These are phyloP conservation scores for Fukomys damarensis DNA, from an alignment of 2,113 vertebrate species.

Conservation along the genomic window DNA sequence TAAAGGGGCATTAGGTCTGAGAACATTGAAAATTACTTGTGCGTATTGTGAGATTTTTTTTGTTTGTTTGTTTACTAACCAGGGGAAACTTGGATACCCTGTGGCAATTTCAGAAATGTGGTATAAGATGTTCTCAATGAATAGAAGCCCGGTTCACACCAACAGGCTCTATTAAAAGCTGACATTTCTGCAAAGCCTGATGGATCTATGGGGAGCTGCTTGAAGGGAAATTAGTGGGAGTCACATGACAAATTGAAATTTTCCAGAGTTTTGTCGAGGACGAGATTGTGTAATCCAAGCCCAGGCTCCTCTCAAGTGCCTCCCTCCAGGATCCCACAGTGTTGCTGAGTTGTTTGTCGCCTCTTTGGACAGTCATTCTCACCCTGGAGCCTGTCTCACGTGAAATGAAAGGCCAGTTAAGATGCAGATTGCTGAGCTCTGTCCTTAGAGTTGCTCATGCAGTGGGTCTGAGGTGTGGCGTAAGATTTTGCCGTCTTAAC, in stretches of 20 bases:
- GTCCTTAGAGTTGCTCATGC: constrained; percentile 31
- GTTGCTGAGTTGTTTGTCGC: not conserved
- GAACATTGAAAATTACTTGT: not conserved
- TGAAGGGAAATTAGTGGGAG: not conserved
- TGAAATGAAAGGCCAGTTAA: not conserved
- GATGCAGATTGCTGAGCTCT: not conserved
- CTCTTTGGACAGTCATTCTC: not conserved
- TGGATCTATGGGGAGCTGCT: not conserved
- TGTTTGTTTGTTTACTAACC: not conserved
- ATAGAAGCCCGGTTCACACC: not conserved
- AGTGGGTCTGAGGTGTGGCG: not conserved
- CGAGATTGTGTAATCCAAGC: not conserved
- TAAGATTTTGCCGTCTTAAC: constrained; percentile 1
- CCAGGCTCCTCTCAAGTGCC: not conserved
- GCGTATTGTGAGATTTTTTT: not conserved
- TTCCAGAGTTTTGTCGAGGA: not conserved
- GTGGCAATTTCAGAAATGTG: not conserved
- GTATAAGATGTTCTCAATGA: not conserved
- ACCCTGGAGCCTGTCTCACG: not conserved
- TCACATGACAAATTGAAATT: not conserved
- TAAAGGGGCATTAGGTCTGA: not conserved
- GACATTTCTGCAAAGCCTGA: not conserved
- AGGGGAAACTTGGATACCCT: not conserved
- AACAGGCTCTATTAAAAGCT: constrained; percentile 4
- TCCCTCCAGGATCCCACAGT: not conserved